Conservation (phyloP, 2,113 vertebrate species). For the Prunella fulvescens region DNA sequence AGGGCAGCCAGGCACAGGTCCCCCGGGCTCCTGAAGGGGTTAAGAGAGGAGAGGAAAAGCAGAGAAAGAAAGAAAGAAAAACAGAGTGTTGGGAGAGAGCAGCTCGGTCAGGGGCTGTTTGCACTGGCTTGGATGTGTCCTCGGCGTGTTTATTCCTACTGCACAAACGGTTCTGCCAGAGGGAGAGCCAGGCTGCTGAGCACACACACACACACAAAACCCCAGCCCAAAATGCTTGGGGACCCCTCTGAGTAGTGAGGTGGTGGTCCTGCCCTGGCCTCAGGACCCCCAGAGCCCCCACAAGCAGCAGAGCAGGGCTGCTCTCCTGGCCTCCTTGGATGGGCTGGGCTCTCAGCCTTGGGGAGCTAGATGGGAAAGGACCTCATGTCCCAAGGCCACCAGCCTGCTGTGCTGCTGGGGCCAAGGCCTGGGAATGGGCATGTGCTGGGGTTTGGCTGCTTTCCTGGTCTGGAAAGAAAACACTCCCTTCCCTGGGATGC, state of each 20-base stretch:
- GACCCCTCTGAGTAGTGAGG: rapidly evolving
- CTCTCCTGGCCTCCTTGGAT: neutral
- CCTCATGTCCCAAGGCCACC: constrained; percentile 11
- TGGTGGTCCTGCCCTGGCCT: rapidly evolving
- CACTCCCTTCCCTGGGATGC: neutral
- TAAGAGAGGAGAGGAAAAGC: constrained; percentile 51
- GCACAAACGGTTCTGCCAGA: constrained; percentile 21
- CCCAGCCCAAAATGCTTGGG: neutral
- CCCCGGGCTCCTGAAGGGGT: neutral
- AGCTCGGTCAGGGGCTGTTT: constrained; percentile 51
- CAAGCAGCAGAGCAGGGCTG: neutral
- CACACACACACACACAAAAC: neutral
- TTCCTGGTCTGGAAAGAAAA: constrained; percentile 52
- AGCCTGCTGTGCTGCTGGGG: neutral
- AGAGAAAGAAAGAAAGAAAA: constrained; percentile 13
- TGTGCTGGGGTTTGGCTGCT: constrained; percentile 53
- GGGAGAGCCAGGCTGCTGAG: neutral
- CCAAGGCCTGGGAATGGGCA: constrained; percentile 48
- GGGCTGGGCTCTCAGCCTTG: rapidly evolving
- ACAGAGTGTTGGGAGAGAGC: constrained; percentile 31
- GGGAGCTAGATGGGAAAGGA: neutral
- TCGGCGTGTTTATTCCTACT: neutral
- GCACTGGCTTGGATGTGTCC: constrained; percentile 52
- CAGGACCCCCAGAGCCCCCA: rapidly evolving
- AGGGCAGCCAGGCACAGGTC: neutral